Base-by-base conservation (phyloP, 2,888 invertebrate species). In the Sinodicranocentrus sp. region DNA sequence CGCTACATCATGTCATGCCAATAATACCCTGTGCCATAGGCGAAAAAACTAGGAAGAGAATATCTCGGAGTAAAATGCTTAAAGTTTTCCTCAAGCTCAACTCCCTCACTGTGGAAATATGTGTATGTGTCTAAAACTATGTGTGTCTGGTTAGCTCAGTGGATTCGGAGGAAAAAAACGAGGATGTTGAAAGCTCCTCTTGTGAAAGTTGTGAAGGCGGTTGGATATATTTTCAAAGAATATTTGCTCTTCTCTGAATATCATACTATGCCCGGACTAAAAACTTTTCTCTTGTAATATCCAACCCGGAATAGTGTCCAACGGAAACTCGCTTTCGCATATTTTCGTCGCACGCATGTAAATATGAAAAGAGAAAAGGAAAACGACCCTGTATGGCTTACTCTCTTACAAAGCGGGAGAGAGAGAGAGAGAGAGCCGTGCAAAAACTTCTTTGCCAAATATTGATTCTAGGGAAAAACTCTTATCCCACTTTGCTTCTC, bases 401-500 rank as follows among this genome's bases (percentile, higher is more conserved):
- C 10, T 33, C 25, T 52, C 21, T 44, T 54, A 39, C 61, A 59
- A 8, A 78, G 43, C n/a, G 1, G 65, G n/a, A 67, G 65, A 43
- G 57, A 21, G 21, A 17, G 68, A 77, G 48, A n/a, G n/a, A n/a
- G n/a, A 33, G 33, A 33, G 33, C 10, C 72, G 75, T 70, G 79
- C 75, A 83, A 80, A 85, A 87, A 77, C 82, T 87, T 85, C 79
- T 84, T 85, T 87, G 86, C 86, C 86, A 87, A 87, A 82, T 87
- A 87, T 87, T 84, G 86, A 87, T 85, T 82, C 82, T 65, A 61
- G 70, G 28, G 43, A 48, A 43, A 61, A 70, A 70, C 70, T 78
- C 33, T 59, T 70, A 78, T 43, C 61, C 78, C 48, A 3, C 43
- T 61, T 33, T 28, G 5, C 54, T 54, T 8, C 43, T 21, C 17